phyloP scores from a whole-genome alignment of 1,140 invertebrate genomes.

The Tribolium castaneum region DNA sequence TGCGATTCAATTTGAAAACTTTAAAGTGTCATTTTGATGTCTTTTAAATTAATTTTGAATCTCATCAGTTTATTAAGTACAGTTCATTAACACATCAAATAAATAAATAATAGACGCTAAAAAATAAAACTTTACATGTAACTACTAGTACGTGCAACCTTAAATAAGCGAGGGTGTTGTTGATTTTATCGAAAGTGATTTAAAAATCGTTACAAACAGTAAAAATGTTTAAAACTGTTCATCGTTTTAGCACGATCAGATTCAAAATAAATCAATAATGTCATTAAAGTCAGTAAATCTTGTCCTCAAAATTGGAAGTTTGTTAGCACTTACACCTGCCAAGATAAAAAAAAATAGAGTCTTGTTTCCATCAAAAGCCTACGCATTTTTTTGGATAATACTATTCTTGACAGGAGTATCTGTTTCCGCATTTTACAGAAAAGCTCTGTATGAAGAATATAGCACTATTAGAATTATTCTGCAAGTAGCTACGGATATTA shows the following conservation, averaged over 20 bases:
- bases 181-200: neutral
- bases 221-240: too few species aligned
- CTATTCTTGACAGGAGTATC: neutral
- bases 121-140: too few species aligned
- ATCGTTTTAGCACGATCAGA: too few species aligned
- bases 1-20: neutral
- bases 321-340: neutral
- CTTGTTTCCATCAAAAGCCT: neutral
- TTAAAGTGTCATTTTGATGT: too few species aligned
- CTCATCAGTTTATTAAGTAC: too few species aligned
- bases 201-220: neutral
- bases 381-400: neutral
- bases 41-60: too few species aligned
- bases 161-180: too few species aligned
- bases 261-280: neutral
- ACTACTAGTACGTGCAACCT: too few species aligned
- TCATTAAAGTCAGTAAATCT: neutral
- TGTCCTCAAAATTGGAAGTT: neutral
- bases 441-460: neutral
- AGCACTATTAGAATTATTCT: neutral
- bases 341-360: neutral
- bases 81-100: too few species aligned
- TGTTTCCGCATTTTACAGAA: neutral
- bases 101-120: too few species aligned
- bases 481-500: neutral